These are phyloP conservation scores for Acyrthosiphon pisum DNA, from an alignment of 1,140 invertebrate species.

Conservation along the genomic window DNA sequence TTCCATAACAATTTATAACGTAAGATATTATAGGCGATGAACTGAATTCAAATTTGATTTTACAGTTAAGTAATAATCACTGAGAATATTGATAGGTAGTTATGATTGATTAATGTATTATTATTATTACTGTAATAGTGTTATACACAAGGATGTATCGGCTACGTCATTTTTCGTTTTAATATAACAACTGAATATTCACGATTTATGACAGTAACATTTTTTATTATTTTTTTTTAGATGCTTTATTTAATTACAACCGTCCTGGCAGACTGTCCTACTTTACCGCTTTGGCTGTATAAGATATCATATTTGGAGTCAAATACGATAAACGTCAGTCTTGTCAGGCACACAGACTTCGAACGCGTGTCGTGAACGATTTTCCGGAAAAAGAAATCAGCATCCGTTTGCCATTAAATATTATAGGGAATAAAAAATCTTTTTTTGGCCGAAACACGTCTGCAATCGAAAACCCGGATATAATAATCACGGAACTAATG, in stretches of 20 bases:
- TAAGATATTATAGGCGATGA: neutral
- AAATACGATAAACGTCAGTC: neutral
- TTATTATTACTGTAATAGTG: neutral
- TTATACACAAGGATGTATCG: neutral
- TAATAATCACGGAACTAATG: too few relatives aligned
- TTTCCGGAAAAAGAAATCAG: neutral
- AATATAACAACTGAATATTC: neutral
- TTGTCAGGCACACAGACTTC: neutral
- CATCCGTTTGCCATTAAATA: neutral
- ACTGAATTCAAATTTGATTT: neutral
- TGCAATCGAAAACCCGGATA: neutral
- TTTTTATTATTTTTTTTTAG: neutral
- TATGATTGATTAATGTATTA: neutral
- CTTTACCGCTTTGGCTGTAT: too few relatives aligned
- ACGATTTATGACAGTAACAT: neutral
- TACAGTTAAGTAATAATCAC: neutral
- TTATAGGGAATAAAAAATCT: neutral
- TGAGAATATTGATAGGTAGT: neutral
- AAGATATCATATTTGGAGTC: neutral
- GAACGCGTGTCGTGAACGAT: neutral
- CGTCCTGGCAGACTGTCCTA: neutral
- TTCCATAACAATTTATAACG: neutral
- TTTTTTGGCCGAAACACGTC: neutral
- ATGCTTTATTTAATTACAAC: neutral
- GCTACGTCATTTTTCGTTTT: neutral